A percentile compares a stretch with the other conserved stretches of the same genome.
Evolutionary conservation across 2,113 vertebrate species (phyloP).

Genomic region (Plecturocebus donacophilus): DNA sequence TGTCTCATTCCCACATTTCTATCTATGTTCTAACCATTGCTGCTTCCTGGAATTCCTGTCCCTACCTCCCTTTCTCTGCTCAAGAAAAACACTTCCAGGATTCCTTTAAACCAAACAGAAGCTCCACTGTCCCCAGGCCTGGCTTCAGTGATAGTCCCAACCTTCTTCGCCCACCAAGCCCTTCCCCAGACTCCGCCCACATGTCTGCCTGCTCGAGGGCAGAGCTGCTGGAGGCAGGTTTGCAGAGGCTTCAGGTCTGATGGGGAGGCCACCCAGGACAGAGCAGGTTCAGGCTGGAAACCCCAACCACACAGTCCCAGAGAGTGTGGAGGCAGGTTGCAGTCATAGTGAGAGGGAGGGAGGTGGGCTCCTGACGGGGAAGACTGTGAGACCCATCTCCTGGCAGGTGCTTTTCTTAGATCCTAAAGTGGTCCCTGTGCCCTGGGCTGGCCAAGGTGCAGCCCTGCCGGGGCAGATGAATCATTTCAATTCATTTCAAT

Average conservation of each 20-base stretch:
- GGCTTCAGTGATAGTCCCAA: neutral
- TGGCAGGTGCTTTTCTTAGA: neutral
- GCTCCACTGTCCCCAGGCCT: neutral
- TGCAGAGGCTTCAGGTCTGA: neutral
- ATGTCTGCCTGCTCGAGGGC: neutral
- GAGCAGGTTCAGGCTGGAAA: neutral
- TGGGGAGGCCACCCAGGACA: neutral
- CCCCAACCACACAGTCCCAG: neutral
- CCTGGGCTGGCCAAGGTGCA: neutral
- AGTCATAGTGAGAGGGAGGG: fast-evolving
- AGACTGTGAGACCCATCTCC: neutral
- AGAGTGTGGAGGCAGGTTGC: neutral
- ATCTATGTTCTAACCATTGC: neutral
- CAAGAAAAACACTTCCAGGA: neutral
- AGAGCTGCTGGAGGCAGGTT: neutral
- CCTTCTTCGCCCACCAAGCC: neutral
- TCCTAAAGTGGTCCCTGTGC: neutral
- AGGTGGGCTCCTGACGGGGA: neutral
- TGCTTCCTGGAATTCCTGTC: neutral
- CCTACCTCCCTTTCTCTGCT: neutral
- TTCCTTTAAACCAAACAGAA: neutral
- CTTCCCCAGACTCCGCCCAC: neutral
- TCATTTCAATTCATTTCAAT: neutral
- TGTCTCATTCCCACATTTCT: too few species aligned
- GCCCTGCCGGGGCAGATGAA: neutral